These are phyloP conservation scores for Echiichthys vipera DNA, from an alignment of 2,797 vertebrate genomes.

Conservation along the genomic window DNA sequence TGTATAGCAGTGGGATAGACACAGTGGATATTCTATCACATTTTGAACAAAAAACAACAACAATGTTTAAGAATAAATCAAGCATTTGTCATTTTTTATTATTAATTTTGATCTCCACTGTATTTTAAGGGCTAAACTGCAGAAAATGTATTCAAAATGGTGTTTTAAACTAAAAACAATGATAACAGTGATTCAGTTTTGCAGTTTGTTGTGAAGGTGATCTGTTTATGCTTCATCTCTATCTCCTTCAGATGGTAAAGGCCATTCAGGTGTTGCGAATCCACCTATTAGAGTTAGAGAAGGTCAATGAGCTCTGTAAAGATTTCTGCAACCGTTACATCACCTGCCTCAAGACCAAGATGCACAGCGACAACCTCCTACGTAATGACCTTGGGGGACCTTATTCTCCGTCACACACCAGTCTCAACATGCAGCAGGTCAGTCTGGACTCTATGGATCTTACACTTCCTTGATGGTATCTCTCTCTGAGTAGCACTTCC, in stretches of 20 bases:
- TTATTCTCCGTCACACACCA: slow-evolving; percentile 95
- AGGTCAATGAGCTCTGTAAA: slow-evolving; percentile 99
- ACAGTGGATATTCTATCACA: too few relatives aligned
- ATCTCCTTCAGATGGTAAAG: slow-evolving; percentile 93
- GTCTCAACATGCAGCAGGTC: slow-evolving; percentile 97
- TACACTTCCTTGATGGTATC: not conserved
- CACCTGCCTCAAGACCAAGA: slow-evolving; percentile 99
- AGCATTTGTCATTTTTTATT: too few relatives aligned
- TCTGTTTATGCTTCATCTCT: slow-evolving; percentile 10
- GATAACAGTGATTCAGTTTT: not conserved
- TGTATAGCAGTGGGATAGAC: too few relatives aligned
- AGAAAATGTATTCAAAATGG: not conserved
- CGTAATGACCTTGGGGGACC: slow-evolving; percentile 96
- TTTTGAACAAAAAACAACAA: too few relatives aligned
- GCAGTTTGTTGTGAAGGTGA: not conserved
- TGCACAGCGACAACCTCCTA: slow-evolving; percentile 99
- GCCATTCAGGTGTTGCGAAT: slow-evolving; percentile 98
- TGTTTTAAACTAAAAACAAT: not conserved
- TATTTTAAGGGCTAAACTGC: not conserved
- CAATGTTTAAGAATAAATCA: too few relatives aligned
- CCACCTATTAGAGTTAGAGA: slow-evolving; percentile 97
- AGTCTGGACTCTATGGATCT: slow-evolving; percentile 34
- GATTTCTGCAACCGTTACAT: slow-evolving; percentile 99
- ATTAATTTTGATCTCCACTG: too few relatives aligned
- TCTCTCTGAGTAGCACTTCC: not conserved